Base-by-base conservation (phyloP, 1,140 invertebrate genomes). In the Wiebesia pumilae region DNA sequence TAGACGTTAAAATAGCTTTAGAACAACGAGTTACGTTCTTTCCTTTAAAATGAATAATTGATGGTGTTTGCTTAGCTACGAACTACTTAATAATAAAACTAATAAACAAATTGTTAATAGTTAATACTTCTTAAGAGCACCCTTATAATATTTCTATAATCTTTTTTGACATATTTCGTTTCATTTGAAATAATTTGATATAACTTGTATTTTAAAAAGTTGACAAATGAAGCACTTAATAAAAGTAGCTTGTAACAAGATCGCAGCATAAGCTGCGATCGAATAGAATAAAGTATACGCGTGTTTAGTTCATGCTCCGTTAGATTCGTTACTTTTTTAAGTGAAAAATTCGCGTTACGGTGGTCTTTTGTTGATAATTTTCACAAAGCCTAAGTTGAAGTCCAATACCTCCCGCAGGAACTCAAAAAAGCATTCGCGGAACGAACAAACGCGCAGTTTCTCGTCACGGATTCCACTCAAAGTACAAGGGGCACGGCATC, bases 41-140 rank as follows among this genome's bases (percentile, higher is more conserved):
- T 69, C 54, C 38, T 24, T 47, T 40, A 65, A 24, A 84, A 79
- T 84, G 83, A 79, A 84, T 84, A 84, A 77, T 78, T 65, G 77
- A 0, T 33, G 33, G 54, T 38, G 54, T 40, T 78, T n/a, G n/a
- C 19, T 33, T 54, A 33, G 9, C 19, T 73, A 9, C 0, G 33
- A 3, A 16, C 3, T 71, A 69, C n/a, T n/a, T n/a, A n/a, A n/a
- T n/a, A n/a, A n/a, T n/a, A n/a, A n/a, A n/a, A n/a, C n/a, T n/a
- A n/a, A n/a, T n/a, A n/a, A n/a, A n/a, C n/a, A n/a, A n/a, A 27
- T 24, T 30, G 33, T 35, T 71, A 71, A 35, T 7, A 27, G 4
- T 71, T 71, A 71, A 12, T 71, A 33, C 0, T 12, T 1, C 35
- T 27, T 19, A 71, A 14, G 19, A 71, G 67, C 30, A n/a, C 19